These are phyloP conservation scores for Periphyllus acericola DNA, from an alignment of 2,888 invertebrate genomes.

Conservation along the genomic window DNA sequence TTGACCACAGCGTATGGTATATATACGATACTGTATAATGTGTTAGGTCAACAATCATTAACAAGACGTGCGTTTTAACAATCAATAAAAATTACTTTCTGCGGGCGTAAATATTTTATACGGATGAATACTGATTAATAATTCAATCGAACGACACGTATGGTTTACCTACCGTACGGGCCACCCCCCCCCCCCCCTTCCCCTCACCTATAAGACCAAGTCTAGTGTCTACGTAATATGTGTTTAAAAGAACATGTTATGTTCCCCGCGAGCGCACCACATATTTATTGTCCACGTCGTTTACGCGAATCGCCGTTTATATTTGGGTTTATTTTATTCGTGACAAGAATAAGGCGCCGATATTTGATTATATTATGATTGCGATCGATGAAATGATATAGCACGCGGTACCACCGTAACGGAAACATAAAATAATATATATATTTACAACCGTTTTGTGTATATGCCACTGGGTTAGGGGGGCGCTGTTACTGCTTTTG, in stretches of 20 bases:
- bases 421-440: neutral
- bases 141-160: neutral
- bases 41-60: neutral
- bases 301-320: neutral
- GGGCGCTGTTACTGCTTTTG: constrained; percentile 56
- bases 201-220: too few species aligned
- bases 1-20: too few species aligned
- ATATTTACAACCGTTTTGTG: constrained; percentile 21
- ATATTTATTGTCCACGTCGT: neutral
- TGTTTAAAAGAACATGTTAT: neutral
- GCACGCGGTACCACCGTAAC: neutral
- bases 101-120: neutral
- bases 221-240: neutral
- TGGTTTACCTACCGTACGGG: neutral
- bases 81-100: neutral
- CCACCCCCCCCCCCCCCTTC: too few species aligned
- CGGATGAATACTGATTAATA: constrained; percentile 9
- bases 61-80: neutral
- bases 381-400: constrained; percentile 14
- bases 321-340: neutral
- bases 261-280: neutral
- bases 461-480: constrained; percentile 58
- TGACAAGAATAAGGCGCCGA: neutral
- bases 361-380: neutral
- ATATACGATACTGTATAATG: neutral